Evolutionary conservation across 2,888 invertebrate species (phyloP).

Genomic region (Therioaphis trifolii): DNA sequence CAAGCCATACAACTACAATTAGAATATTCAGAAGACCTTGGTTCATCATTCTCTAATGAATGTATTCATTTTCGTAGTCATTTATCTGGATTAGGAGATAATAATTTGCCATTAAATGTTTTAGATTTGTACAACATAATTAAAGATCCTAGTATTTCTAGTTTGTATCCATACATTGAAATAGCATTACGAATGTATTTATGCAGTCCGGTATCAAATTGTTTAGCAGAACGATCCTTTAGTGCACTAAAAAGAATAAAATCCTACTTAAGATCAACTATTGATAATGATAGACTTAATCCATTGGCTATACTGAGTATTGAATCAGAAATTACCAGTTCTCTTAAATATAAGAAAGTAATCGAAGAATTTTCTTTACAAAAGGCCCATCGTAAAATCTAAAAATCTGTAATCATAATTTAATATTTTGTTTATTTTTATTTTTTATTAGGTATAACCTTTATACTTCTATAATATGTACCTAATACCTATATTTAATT

Average conservation of each 20-base stretch:
- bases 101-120: neutral
- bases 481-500: no score
- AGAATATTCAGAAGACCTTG: slow-evolving; percentile 3
- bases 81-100: neutral
- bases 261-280: slow-evolving; percentile 30
- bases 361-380: slow-evolving; percentile 59
- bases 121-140: slow-evolving; percentile 3
- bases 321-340: slow-evolving; percentile 41
- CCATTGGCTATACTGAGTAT: slow-evolving; percentile 41
- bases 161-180: slow-evolving; percentile 22
- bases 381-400: slow-evolving; percentile 9
- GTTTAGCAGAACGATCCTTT: slow-evolving; percentile 23
- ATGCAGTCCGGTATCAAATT: slow-evolving; percentile 22
- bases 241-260: slow-evolving; percentile 25
- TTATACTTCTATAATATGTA: no score
- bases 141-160: slow-evolving; percentile 16
- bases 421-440: no score
- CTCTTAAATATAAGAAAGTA: slow-evolving; percentile 47
- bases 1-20: neutral
- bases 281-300: slow-evolving; percentile 9
- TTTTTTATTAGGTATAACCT: no score
- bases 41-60: slow-evolving; percentile 16
- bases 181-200: slow-evolving; percentile 41
- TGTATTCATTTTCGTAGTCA: slow-evolving; percentile 28
- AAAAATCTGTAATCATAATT: no score